Conservation (phyloP, 2,113 vertebrate species). For the Sterrhoptilus dennistouni region DNA sequence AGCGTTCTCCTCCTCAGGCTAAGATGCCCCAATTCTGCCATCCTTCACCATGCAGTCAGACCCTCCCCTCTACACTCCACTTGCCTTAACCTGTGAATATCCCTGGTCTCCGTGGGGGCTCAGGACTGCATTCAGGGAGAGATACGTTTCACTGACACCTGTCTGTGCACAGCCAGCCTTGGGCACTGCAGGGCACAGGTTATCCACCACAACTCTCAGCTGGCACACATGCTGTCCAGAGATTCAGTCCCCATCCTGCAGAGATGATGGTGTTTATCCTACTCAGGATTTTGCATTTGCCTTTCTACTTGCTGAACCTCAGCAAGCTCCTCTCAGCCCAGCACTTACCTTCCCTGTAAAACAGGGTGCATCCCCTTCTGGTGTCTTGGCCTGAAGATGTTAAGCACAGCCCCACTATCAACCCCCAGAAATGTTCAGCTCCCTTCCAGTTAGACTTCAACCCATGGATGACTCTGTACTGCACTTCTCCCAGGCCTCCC, state of each 20-base stretch:
- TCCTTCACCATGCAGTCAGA: rapidly evolving
- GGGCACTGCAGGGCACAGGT: not conserved
- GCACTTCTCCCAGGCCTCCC: not conserved
- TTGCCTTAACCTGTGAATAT: rapidly evolving
- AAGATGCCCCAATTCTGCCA: not conserved
- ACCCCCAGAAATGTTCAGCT: not conserved
- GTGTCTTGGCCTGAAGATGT: not conserved
- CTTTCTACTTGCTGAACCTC: not conserved
- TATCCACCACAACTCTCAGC: not conserved
- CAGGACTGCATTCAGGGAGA: not conserved
- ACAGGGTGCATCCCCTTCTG: too few relatives aligned
- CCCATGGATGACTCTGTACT: rapidly evolving
- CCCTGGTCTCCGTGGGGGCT: not conserved
- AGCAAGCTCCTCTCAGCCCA: not conserved
- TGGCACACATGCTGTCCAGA: not conserved
- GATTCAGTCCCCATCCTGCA: not conserved
- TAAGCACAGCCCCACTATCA: not conserved
- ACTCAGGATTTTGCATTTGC: not conserved
- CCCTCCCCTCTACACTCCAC: not conserved
- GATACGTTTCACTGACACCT: not conserved
- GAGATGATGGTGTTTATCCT: not conserved
- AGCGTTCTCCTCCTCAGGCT: not conserved
- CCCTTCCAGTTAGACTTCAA: not conserved
- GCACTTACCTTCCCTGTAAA: not conserved
- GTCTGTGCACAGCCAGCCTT: not conserved